Base-by-base conservation (phyloP, 2,797 vertebrate species). In the Pristis pectinata region DNA sequence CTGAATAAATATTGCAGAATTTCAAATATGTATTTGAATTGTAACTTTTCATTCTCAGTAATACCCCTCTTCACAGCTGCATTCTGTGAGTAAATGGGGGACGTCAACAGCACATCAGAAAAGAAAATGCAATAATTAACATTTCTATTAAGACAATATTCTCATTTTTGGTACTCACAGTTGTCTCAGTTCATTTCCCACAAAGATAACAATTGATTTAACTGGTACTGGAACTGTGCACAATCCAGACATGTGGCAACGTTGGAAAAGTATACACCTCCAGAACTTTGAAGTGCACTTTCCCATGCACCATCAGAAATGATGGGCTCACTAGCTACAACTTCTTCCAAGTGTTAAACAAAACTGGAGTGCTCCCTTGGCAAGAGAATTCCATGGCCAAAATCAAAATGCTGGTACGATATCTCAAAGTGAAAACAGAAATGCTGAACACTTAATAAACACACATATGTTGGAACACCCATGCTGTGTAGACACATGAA, bases 401-500 rank as follows among this genome's bases (percentile, higher is more conserved):
- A 74, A 53, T 94, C 41, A 94, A 93, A 74, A 53, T 13, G 44
- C 15, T 13, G 49, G 22, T 10, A 94, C n/a, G 7, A 74, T 6
- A 56, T 19, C 53, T 94, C 44, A 94, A 94, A 94, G 27, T 34
- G 17, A 49, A 94, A 94, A 19, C 92, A 76, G 41, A 94, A 94
- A 94, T 44, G n/a, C 41, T 74, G 72, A 94, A 76, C 44, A 72
- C 61, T 34, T 44, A 72, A 94, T 53, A 94, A 94, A 76, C 15
- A 72, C 67, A 76, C 67, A 76, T 76, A 34, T 94, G 67, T 74
- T 76, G 92, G 92, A 93, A 93, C 70, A 44, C 92, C 70, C 92
- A 94, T 76, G 72, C 22, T 70, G 92, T 53, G 92, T 70, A 56
- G 92, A 94, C 92, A 94, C 92, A 53, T 49, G 92, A 76, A 94